phyloP scores from a whole-genome alignment of 2,113 vertebrate species.

The Campylomormyrus tamandua region DNA sequence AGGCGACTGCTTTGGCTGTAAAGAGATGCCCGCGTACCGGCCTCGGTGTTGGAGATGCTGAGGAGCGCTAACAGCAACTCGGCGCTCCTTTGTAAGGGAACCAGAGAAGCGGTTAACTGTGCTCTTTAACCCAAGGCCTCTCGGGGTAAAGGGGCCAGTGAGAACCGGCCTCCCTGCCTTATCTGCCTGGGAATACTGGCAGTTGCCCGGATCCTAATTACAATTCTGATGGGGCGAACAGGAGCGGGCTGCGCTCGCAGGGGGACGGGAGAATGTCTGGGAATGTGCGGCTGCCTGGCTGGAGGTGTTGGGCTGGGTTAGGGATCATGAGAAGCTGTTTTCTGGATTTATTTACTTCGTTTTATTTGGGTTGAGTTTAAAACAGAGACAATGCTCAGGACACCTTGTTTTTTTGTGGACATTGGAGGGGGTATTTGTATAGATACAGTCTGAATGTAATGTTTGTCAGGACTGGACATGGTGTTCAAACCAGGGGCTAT shows the following conservation, averaged over 20 bases:
- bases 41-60: not conserved
- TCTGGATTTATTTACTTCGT: not conserved
- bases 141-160: not conserved
- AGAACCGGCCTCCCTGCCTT: not conserved
- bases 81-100: not conserved
- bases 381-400: not conserved
- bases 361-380: not conserved
- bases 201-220: not conserved
- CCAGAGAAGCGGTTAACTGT: not conserved
- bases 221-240: not conserved
- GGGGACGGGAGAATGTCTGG: not conserved
- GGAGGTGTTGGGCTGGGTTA: not conserved
- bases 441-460: not conserved
- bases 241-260: not conserved
- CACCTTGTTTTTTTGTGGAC: not conserved
- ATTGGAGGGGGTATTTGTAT: not conserved
- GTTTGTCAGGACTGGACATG: not conserved
- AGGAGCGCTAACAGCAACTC: not conserved
- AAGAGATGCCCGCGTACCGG: not conserved
- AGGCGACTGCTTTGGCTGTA: not conserved
- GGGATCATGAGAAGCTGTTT: not conserved
- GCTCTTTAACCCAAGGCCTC: not conserved
- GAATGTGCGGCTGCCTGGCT: not conserved
- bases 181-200: slow-evolving; percentile 5
- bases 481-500: not conserved